Evolutionary conservation across 2,888 invertebrate species (phyloP).

Genomic region (Philereme transversata): DNA sequence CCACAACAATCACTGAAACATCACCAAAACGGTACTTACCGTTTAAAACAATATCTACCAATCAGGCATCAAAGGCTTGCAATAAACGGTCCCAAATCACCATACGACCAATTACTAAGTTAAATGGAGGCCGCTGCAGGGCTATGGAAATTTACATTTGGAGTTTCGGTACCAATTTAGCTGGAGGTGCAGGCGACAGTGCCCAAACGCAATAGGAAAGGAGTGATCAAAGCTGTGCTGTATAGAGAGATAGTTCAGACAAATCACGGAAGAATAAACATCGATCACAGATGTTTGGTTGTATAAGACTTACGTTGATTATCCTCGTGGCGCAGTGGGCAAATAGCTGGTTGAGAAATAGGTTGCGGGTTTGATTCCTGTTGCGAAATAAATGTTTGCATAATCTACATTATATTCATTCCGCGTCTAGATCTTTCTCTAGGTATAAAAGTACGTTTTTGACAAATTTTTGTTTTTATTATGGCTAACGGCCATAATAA

Average conservation of each 20-base stretch:
- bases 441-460: too few species aligned
- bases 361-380: too few species aligned
- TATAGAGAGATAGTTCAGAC: conserved; percentile 50
- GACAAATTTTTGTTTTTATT: too few species aligned
- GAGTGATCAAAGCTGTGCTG: conserved; percentile 63
- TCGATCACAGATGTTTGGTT: too few species aligned
- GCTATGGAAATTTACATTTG: conserved; percentile 80
- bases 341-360: too few species aligned
- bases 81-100: conserved; percentile 55
- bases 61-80: conserved; percentile 73
- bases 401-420: too few species aligned
- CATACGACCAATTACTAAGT: conserved; percentile 76
- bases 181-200: conserved; percentile 79
- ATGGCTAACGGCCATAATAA: too few species aligned
- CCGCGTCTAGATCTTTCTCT: too few species aligned
- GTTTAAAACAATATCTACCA: conserved; percentile 45
- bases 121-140: conserved; percentile 72
- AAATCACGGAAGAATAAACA: conserved; percentile 19
- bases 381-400: too few species aligned
- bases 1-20: conserved; percentile 47
- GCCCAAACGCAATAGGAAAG: conserved; percentile 63
- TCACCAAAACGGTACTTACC: conserved; percentile 41
- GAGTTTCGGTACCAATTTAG: conserved; percentile 81
- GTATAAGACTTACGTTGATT: too few species aligned
- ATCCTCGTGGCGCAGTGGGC: too few species aligned